phyloP scores from a whole-genome alignment of 2,113 vertebrate genomes.

The Myanophis thanlyinensis region DNA sequence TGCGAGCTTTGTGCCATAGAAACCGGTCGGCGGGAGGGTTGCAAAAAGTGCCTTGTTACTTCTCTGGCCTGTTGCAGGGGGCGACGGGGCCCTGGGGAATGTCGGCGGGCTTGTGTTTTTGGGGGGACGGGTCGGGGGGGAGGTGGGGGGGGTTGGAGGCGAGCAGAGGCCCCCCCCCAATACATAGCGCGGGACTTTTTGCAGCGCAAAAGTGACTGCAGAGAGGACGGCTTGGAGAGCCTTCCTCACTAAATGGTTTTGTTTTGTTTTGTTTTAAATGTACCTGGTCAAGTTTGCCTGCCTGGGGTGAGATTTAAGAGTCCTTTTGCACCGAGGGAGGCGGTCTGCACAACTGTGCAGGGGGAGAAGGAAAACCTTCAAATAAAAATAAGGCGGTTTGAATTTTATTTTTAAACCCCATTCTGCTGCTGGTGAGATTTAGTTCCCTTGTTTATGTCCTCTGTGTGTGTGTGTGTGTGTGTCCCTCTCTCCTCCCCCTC shows the following conservation, averaged over 20 bases:
- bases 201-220: not conserved
- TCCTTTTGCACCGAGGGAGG: not conserved
- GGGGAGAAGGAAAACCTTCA: not conserved
- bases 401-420: not conserved
- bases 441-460: not conserved
- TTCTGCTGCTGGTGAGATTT: no score
- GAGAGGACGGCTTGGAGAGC: not conserved
- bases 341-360: not conserved
- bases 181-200: not conserved
- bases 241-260: not conserved
- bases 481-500: no score
- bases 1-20: not conserved
- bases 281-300: not conserved
- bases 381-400: not conserved
- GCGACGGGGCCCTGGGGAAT: not conserved
- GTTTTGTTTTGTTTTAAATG: not conserved
- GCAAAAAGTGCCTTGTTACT: not conserved
- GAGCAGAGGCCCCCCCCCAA: not conserved
- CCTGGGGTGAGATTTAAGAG: not conserved
- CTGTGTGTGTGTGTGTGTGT: no score
- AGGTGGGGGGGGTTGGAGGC: no score
- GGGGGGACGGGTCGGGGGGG: no score
- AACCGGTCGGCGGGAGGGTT: not conserved
- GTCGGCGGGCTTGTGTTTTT: not conserved
- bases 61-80: not conserved